phyloP scores from a whole-genome alignment of 2,888 invertebrate genomes.

The Agrenia bidenticulata region DNA sequence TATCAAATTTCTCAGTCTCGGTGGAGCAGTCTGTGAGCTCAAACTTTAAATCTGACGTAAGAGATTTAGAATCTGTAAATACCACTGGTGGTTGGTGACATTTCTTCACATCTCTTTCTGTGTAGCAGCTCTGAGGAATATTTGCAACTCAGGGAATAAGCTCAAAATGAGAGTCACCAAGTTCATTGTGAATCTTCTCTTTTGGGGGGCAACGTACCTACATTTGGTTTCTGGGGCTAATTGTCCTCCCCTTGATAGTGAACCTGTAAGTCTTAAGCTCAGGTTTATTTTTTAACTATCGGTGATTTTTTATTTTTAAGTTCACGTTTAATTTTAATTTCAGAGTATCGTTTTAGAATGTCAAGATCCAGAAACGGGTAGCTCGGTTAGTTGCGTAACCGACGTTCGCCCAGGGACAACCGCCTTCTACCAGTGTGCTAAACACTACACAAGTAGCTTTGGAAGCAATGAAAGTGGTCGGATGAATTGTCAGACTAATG shows the following conservation, averaged over 20 bases:
- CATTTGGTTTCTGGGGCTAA: background rate
- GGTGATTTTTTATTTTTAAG: no score
- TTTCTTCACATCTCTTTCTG: no score
- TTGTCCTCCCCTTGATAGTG: slow-evolving; percentile 21
- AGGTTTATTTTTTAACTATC: background rate
- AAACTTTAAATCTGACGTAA: no score
- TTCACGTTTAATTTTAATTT: background rate
- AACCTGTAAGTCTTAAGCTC: slow-evolving; percentile 18
- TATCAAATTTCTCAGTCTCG: no score
- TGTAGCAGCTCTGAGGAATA: no score
- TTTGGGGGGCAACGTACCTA: no score
- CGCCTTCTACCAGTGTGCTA: slow-evolving; percentile 34
- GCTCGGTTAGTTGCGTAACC: slow-evolving; percentile 23
- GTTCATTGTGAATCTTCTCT: no score
- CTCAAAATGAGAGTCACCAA: no score
- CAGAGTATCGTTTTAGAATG: slow-evolving; percentile 38
- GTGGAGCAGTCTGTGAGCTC: no score
- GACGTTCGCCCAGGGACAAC: slow-evolving; percentile 26
- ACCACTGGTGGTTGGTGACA: no score
- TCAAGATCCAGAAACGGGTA: slow-evolving; percentile 34
- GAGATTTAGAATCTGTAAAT: no score
- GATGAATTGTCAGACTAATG: slow-evolving; percentile 36
- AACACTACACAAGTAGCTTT: slow-evolving; percentile 30
- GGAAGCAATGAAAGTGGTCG: slow-evolving; percentile 38
- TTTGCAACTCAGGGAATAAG: no score